Conservation (phyloP, 2,888 invertebrate genomes). For the Cephus sareptanus region DNA sequence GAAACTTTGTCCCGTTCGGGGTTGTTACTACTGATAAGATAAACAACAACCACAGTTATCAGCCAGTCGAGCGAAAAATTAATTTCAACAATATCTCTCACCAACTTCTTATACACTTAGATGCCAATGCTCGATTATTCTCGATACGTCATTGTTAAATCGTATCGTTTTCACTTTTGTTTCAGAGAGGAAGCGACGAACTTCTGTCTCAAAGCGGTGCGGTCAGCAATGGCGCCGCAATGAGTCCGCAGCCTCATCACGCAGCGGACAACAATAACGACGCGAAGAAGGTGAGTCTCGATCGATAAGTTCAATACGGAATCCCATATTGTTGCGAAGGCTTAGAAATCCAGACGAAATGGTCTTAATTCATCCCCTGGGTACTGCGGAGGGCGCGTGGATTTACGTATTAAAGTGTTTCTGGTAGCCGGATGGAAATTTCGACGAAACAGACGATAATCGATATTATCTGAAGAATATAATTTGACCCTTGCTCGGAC, state of each 20-base stretch:
- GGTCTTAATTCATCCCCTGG: too few relatives aligned
- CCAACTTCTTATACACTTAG: not conserved
- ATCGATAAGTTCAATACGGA: not conserved
- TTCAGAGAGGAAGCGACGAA: slow-evolving; percentile 98
- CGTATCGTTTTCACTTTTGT: slow-evolving; percentile 51
- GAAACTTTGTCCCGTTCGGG: not conserved
- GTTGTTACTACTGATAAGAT: not conserved
- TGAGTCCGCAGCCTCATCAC: slow-evolving; percentile 79
- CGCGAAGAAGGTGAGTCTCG: slow-evolving; percentile 87
- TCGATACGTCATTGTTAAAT: slow-evolving; percentile 17
- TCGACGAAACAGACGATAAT: not conserved
- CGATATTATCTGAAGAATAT: not conserved
- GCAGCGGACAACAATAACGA: slow-evolving; percentile 95
- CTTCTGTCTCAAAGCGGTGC: slow-evolving; percentile 91
- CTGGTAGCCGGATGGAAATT: not conserved
- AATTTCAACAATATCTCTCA: not conserved
- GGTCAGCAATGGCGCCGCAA: slow-evolving; percentile 92
- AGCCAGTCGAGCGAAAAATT: not conserved
- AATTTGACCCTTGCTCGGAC: not conserved
- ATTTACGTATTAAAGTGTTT: not conserved
- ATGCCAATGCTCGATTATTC: not conserved
- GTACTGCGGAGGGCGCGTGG: too few relatives aligned
- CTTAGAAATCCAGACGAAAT: too few relatives aligned
- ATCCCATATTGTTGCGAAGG: not conserved
- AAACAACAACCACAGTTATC: not conserved